Evolutionary conservation across 2,888 invertebrate genomes (phyloP), one percentile per base, ranked within the genome.

Genomic region (Masnerella sp.): DNA sequence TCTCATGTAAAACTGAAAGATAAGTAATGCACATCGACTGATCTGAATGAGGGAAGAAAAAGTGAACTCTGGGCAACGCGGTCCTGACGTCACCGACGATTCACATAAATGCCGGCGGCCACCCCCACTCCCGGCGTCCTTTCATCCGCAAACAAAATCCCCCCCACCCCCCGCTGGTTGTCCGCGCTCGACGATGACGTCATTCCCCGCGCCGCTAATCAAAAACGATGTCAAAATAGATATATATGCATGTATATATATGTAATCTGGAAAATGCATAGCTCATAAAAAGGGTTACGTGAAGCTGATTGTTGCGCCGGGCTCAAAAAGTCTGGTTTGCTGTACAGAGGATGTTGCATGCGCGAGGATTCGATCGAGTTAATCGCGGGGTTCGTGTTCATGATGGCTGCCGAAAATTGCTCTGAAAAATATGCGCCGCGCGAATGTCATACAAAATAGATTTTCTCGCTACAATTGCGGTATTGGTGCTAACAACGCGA

Each of bases 301-400:
- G 45, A 67, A 72, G 72, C 72, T 67, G 59, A 54, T 51, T 34
- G 45, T 51, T 42, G 64, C 42, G 38, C 38, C 18, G 38, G 20
- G 45, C 38, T 56, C 9, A 64, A 34, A 52, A 28, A 42, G 14
- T 42, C 34, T 58, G 47, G 56, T 18, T 67, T 61, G 45, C 58
- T 73, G 67, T 62, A 73, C 73, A 58, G 28, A 62, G 61, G 58
- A 51, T 59, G 40, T 58, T 36, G 56, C 73, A 73, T 73, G 73
- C 73, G 73, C 67, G 52, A 73, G 62, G 62, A 68, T 73, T 68
- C 45, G 67, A 45, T 67, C 56, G 49, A 73, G 47, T 52, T 65
- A 15, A 32, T 38, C 59, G 28, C 28, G 51, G 34, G 17, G 38
- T 17, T 22, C 14, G 30, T 65, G 61, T 54, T 68, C 14, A 45